These are phyloP conservation scores for Chromis chromis DNA, from an alignment of 2,797 vertebrate genomes.

Conservation along the genomic window DNA sequence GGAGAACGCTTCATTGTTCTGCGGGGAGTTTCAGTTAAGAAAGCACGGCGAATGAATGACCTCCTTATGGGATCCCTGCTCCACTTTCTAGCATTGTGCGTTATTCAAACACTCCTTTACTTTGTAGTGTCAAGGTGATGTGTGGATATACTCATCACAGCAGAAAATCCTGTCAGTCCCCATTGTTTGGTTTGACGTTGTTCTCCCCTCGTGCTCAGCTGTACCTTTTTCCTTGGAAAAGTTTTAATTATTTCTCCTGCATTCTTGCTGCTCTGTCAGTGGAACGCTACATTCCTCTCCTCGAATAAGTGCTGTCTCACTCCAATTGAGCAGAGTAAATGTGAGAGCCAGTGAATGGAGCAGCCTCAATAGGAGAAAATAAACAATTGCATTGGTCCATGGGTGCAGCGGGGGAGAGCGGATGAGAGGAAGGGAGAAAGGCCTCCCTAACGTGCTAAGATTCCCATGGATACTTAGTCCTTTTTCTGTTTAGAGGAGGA, in stretches of 20 bases:
- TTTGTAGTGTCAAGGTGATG: constrained; percentile 74
- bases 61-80: constrained; percentile 68
- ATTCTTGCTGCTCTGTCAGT: constrained; percentile 82
- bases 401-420: constrained; percentile 80
- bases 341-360: constrained; percentile 84
- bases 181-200: constrained; percentile 50
- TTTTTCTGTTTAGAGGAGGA: constrained; percentile 77
- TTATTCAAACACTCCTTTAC: constrained; percentile 64
- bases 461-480: constrained; percentile 83
- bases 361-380: constrained; percentile 85
- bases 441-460: constrained; percentile 81
- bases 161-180: constrained; percentile 61
- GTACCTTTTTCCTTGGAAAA: constrained; percentile 72
- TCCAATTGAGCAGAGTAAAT: constrained; percentile 85
- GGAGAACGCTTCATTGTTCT: constrained; percentile 68
- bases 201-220: constrained; percentile 69
- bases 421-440: constrained; percentile 77
- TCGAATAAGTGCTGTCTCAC: constrained; percentile 85
- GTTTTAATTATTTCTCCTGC: constrained; percentile 79
- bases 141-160: constrained; percentile 69
- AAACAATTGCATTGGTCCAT: constrained; percentile 85
- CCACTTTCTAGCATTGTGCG: constrained; percentile 60
- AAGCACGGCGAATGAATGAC: constrained; percentile 71
- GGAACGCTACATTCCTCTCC: constrained; percentile 83
- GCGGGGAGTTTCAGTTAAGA: constrained; percentile 64